These are phyloP conservation scores for Poeciliopsis occidentalis DNA, from an alignment of 2,113 vertebrate species.

Conservation along the genomic window DNA sequence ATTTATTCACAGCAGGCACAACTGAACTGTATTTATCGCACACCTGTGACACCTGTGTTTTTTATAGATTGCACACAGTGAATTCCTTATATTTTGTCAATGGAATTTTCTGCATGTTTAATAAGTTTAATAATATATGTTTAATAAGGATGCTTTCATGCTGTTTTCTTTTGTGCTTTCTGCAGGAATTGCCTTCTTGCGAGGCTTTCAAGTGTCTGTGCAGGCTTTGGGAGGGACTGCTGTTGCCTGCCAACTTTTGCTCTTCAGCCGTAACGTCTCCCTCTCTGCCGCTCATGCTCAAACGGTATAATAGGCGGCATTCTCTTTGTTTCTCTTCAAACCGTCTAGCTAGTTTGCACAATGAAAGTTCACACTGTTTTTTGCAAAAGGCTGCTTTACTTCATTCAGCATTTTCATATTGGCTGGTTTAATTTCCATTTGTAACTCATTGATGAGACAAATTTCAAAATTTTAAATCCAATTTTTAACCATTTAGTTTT, in stretches of 20 bases:
- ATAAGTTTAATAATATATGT: no score
- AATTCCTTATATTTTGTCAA: no score
- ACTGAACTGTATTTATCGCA: no score
- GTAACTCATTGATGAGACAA: no score
- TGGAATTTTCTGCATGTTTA: no score
- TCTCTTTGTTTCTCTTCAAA: neutral
- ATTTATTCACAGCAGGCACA: no score
- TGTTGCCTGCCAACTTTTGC: slow-evolving; percentile 76
- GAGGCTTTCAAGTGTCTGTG: slow-evolving; percentile 80
- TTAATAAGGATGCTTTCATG: neutral
- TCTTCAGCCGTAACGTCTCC: slow-evolving; percentile 76
- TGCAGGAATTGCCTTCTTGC: slow-evolving; percentile 79
- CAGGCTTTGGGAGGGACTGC: slow-evolving; percentile 72
- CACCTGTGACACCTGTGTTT: no score
- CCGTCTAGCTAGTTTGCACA: neutral
- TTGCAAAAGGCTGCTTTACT: neutral
- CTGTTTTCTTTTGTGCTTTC: slow-evolving; percentile 12
- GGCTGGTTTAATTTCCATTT: no score
- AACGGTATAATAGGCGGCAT: slow-evolving; percentile 50
- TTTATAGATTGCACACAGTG: no score
- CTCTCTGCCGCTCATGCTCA: slow-evolving; percentile 63
- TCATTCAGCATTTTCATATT: no score
- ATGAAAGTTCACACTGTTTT: neutral
- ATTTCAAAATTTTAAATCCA: no score
- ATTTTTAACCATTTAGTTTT: no score